Base-by-base conservation (phyloP, 2,888 invertebrate genomes). In the Aquatica leii region DNA sequence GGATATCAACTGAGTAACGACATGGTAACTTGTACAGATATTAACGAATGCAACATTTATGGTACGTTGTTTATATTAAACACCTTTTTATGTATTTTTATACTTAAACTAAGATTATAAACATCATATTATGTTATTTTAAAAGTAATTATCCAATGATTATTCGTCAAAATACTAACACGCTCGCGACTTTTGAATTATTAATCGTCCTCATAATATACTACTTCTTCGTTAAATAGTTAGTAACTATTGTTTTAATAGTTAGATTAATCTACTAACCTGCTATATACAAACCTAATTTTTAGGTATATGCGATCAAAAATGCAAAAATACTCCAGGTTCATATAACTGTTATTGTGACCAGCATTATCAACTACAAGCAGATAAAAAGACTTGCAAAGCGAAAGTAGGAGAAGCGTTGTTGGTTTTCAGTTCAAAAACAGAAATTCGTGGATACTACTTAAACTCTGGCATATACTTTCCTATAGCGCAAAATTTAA, bases 371-470 rank as follows among this genome's bases (percentile, higher is more conserved):
- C 69, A 66, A 0, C 73, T 87, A 9, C 80, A 84, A 62, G 71
- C 74, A 0, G 86, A 89, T 71, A 82, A 82, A 49, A 83, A 73
- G 67, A 85, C 84, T 0, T 90, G 90, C 70, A 84, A 82, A 68
- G 86, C 82, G 1, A 74, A 78, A 1, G 84, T 83, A 18, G 87
- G 88, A 0, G 90, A 92, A 74, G 88, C 89, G 0, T 75, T 89
- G 59, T 77, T 94, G 67, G 81, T 93, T 56, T 93, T 90, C 77
- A 88, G 89, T 35, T 87, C 90, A 0, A 86, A 84, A 57, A 84
- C 84, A 34, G 85, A 89, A 62, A 88, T 93, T 31, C 84, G 88
- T 68, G 90, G 87, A 0, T 79, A 88, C 5, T 86, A 86, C 69
- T 74, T 93, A 8, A 81, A 84, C 37, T 85, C 87, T 0, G 80